Conservation (phyloP, 2,113 vertebrate genomes). For the Pandion haliaetus region DNA sequence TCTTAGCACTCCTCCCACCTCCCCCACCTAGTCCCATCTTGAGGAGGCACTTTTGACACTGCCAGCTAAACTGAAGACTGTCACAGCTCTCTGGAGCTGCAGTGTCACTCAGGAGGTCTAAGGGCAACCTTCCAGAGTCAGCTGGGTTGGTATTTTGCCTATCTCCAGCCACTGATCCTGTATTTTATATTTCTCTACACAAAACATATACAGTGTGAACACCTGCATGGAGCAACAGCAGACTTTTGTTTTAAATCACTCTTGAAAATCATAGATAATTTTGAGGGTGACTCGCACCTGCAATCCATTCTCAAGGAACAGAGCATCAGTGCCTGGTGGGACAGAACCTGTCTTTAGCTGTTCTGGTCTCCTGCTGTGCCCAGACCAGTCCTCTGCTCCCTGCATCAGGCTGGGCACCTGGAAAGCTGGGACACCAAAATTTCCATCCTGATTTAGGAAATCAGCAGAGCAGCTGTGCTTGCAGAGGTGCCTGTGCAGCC, state of each 20-base stretch:
- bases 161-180: not conserved
- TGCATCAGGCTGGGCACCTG: not conserved
- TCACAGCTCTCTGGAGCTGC: not conserved
- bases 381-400: not conserved
- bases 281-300: not conserved
- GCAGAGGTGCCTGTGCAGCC: not conserved
- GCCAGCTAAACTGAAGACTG: not conserved
- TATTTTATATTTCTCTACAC: not conserved
- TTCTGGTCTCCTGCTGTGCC: not conserved
- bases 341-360: not conserved
- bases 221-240: not conserved
- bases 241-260: not conserved
- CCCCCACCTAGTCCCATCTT: not conserved
- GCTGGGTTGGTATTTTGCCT: not conserved
- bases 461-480: not conserved
- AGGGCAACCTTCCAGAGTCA: not conserved
- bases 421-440: not conserved
- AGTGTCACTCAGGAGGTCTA: not conserved
- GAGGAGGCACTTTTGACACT: not conserved
- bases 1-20: not conserved
- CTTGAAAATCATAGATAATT: not conserved
- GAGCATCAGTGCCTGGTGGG: not conserved
- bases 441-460: not conserved
- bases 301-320: not conserved
- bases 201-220: not conserved